A percentile compares a stretch with the other conserved stretches of the same genome.
phyloP scores from a whole-genome alignment of 2,113 vertebrate genomes.

The Petrocephalus zakoni region DNA sequence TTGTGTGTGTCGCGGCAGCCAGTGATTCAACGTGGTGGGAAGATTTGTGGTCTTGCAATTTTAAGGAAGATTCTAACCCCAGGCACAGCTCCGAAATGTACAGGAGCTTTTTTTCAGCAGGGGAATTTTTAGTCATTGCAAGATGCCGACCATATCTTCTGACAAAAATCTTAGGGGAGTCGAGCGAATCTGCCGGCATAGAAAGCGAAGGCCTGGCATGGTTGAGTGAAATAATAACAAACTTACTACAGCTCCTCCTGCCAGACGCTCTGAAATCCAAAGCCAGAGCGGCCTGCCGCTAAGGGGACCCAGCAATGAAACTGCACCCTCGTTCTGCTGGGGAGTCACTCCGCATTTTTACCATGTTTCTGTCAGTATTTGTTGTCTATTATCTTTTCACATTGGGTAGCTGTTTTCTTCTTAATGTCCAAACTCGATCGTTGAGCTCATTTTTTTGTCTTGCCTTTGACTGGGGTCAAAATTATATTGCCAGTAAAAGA shows the following conservation, averaged over 20 bases:
- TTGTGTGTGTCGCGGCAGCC: constrained; percentile 46
- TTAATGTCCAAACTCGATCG: neutral
- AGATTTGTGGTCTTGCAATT: constrained; percentile 36
- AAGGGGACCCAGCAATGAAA: neutral
- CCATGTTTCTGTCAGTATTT: neutral
- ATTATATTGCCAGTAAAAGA: neutral
- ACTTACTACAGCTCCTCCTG: constrained; percentile 45
- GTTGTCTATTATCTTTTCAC: neutral
- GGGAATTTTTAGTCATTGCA: constrained; percentile 39
- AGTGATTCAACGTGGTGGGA: constrained; percentile 44
- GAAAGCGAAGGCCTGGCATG: constrained; percentile 46
- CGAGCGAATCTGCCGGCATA: constrained; percentile 54
- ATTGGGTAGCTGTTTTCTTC: neutral
- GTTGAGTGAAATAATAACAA: constrained; percentile 52
- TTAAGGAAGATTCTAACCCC: constrained; percentile 50
- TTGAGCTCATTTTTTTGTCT: neutral
- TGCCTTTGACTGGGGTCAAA: neutral
- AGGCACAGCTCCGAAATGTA: constrained; percentile 42
- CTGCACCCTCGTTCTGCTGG: neutral
- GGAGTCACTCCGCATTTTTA: neutral
- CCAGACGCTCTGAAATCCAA: constrained; percentile 8
- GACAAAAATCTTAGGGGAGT: constrained; percentile 44
- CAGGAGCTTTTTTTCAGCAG: constrained; percentile 52
- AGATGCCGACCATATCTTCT: constrained; percentile 49
- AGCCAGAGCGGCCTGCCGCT: neutral